Percentiles rank a stretch among this genome's conserved stretches.
phyloP scores from a whole-genome alignment of 2,797 vertebrate species.

The Lagorchestes hirsutus region DNA sequence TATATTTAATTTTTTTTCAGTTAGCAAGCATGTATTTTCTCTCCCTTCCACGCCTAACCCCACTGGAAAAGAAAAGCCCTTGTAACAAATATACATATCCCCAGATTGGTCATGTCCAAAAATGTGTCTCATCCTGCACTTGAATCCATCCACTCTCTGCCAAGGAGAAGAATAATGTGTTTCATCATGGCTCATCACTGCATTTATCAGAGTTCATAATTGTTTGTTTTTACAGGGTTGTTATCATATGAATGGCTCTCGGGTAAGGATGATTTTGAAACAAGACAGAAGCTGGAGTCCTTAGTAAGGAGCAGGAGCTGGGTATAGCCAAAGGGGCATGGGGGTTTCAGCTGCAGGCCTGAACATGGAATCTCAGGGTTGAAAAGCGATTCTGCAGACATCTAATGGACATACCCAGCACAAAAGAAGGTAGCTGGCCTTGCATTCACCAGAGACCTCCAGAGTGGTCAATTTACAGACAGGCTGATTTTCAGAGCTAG shows the following conservation, averaged over 20 bases:
- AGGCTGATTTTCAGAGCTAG: background rate
- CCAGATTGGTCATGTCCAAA: background rate
- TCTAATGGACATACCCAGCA: background rate
- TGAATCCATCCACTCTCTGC: background rate
- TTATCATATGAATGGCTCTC: background rate
- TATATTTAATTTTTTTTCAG: background rate
- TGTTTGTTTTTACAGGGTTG: background rate
- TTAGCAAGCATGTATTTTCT: background rate
- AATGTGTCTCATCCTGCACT: background rate
- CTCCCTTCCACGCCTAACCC: background rate
- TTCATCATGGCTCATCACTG: background rate
- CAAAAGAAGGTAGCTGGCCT: background rate
- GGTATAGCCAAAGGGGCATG: background rate
- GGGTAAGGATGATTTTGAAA: background rate
- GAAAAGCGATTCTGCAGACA: background rate
- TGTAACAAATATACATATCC: background rate
- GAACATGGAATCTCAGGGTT: background rate
- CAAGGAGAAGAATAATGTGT: background rate
- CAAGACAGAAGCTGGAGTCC: background rate
- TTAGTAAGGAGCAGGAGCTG: background rate
- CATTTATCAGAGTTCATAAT: background rate
- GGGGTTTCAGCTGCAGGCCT: background rate
- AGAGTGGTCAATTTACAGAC: background rate
- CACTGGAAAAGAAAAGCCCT: background rate
- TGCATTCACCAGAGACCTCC: background rate